These are phyloP conservation scores for Erebia epiphron DNA, from an alignment of 2,888 invertebrate species.

Conservation along the genomic window DNA sequence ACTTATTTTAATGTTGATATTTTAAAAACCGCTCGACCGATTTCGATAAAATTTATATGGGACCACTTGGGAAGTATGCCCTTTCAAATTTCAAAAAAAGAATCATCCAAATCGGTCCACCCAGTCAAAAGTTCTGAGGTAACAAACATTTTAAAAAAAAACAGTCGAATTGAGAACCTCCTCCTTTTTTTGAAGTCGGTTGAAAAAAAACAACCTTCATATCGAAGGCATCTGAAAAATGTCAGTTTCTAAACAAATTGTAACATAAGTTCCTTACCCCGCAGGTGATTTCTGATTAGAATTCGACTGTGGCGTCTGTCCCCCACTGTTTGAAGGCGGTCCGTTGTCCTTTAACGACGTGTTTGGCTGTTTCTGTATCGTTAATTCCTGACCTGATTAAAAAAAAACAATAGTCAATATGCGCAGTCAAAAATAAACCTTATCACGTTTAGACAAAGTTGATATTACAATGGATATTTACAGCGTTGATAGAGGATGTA, in stretches of 20 bases:
- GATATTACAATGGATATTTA: constrained; percentile 22
- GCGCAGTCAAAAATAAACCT: constrained; percentile 17
- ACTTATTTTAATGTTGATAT: too few relatives aligned
- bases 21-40: too few relatives aligned
- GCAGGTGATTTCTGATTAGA: constrained; percentile 86
- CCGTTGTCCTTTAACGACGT: constrained; percentile 92
- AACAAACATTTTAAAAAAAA: too few relatives aligned
- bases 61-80: too few relatives aligned
- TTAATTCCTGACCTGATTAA: constrained; percentile 91
- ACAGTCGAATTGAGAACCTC: too few relatives aligned
- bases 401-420: constrained; percentile 33
- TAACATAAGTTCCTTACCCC: constrained; percentile 82
- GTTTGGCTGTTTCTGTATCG: constrained; percentile 97
- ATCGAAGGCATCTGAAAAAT: background rate
- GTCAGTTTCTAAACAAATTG: too few relatives aligned
- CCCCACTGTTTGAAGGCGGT: constrained; percentile 75
- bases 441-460: constrained; percentile 18
- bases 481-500: constrained; percentile 27
- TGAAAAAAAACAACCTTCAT: too few relatives aligned
- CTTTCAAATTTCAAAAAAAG: too few relatives aligned
- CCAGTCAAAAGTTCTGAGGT: too few relatives aligned
- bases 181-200: too few relatives aligned
- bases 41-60: too few relatives aligned
- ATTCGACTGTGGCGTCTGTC: constrained; percentile 76
- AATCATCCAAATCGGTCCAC: too few relatives aligned